Evolutionary conservation across 2,888 invertebrate genomes (phyloP).

Genomic region (Acrobasis repandana): DNA sequence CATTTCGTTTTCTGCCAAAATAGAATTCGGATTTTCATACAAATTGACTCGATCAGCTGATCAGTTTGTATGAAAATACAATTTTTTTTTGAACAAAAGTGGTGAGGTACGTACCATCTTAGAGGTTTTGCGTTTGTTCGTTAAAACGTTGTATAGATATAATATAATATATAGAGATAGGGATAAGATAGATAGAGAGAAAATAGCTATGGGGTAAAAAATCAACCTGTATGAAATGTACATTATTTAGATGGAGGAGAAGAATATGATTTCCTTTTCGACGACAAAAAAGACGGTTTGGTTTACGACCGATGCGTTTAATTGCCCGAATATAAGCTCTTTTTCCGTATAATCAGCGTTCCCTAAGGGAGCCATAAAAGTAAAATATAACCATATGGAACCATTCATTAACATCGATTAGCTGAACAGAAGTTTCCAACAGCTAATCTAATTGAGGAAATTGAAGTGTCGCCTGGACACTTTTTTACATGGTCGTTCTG

Average conservation of each 20-base stretch:
- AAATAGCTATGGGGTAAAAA: too few relatives aligned
- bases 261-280: background rate
- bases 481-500: background rate
- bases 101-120: too few relatives aligned
- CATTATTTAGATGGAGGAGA: background rate
- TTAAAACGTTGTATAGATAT: too few relatives aligned
- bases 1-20: too few relatives aligned
- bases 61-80: too few relatives aligned
- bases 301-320: slow-evolving; percentile 1
- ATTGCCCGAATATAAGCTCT: slow-evolving; percentile 1
- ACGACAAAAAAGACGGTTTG: background rate
- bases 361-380: background rate
- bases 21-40: too few relatives aligned
- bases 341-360: slow-evolving; percentile 1
- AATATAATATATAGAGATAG: too few relatives aligned
- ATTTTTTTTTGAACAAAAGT: too few relatives aligned
- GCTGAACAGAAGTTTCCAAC: background rate
- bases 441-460: background rate
- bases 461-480: background rate
- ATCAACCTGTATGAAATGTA: too few relatives aligned
- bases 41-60: too few relatives aligned
- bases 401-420: slow-evolving; percentile 1
- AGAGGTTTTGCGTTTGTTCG: too few relatives aligned
- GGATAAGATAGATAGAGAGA: too few relatives aligned
- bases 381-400: background rate